phyloP scores from a whole-genome alignment of 2,113 vertebrate species.

The Cebus imitator region DNA sequence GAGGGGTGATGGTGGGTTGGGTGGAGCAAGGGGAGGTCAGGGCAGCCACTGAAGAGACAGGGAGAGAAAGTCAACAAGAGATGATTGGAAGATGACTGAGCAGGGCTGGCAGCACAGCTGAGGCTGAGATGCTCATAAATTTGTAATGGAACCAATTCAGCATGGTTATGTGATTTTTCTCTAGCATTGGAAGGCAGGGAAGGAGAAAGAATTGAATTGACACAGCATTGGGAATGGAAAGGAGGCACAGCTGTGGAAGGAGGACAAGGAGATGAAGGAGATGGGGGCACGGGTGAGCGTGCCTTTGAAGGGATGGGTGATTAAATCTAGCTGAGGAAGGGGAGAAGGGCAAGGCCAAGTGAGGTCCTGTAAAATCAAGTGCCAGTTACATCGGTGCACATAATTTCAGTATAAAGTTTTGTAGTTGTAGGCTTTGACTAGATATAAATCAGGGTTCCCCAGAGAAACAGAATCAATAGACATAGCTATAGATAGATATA shows the following conservation, averaged over 20 bases:
- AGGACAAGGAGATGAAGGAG: not conserved
- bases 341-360: not conserved
- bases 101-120: not conserved
- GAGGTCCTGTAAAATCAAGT: not conserved
- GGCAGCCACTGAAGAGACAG: not conserved
- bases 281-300: not conserved
- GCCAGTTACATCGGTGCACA: not conserved
- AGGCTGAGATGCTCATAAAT: slow-evolving; percentile 39
- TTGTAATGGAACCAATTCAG: slow-evolving; percentile 20
- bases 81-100: not conserved
- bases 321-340: not conserved
- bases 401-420: not conserved
- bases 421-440: not conserved
- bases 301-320: not conserved
- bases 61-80: not conserved
- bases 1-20: not conserved
- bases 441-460: not conserved
- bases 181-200: not conserved
- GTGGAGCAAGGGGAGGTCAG: not conserved
- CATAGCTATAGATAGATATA: no score
- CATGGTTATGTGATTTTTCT: not conserved
- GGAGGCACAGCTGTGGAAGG: not conserved
- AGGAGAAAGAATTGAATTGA: not conserved
- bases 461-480: not conserved
- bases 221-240: not conserved